Base-by-base conservation (phyloP, 2,888 invertebrate genomes). In the Pseudanteris insignis region DNA sequence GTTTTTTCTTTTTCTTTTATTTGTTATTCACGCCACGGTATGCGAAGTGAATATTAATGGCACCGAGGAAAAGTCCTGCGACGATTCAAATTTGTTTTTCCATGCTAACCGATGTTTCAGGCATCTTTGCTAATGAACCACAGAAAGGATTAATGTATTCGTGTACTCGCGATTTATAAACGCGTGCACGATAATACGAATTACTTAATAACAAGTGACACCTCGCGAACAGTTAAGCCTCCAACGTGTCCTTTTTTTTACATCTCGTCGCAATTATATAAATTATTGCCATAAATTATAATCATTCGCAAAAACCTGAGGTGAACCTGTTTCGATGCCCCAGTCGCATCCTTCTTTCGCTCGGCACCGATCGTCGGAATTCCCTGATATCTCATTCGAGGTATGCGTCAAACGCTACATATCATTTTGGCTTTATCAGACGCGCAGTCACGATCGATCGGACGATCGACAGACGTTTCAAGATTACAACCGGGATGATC, bases 251-350 rank as follows among this genome's bases (percentile, higher is more conserved):
- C n/a, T n/a, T n/a, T n/a, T n/a, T n/a, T n/a, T n/a, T n/a, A n/a
- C n/a, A n/a, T n/a, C n/a, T n/a, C n/a, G n/a, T 62, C 32, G 47
- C 43, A 57, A 62, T 62, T 62, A 57, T 46, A 57, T 57, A 50
- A 61, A 61, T 61, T 40, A 51, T 61, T 55, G 46, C 41, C 46
- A 55, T 61, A 40, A 61, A 55, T 61, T 46, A 61, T 40, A 44
- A 14, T 41, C 50, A 55, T 50, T 50, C 50, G 24, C 26, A 18
- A n/a, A n/a, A 28, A 26, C 15, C 25, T 30, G 18, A 33, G 32
- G 36, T 48, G 55, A 61, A 61, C 61, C 61, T 55, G 61, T 61
- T 61, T 44, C 10, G 18, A 30, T 33, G 11, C 13, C 25, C 43
- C 26, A 13, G 14, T 47, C 36, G 14, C 24, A 29, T 51, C 47